Conservation (phyloP, 1,140 invertebrate genomes). For the Melanaphis sacchari region DNA sequence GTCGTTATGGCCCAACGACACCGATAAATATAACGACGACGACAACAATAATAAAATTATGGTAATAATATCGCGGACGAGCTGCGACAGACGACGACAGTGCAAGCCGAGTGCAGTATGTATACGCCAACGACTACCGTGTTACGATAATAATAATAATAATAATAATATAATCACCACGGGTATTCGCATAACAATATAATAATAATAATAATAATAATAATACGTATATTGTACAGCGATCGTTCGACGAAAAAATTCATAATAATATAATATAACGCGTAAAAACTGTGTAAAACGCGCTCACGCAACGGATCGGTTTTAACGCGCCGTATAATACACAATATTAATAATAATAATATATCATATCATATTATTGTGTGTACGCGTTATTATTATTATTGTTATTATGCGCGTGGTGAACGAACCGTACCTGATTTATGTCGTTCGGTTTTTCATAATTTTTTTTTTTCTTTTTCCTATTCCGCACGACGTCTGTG, state of each 20-base stretch:
- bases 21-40: neutral
- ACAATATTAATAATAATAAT: neutral
- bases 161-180: neutral
- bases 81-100: too few relatives aligned
- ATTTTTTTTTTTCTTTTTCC: neutral
- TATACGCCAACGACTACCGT: neutral
- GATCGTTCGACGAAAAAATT: neutral
- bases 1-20: neutral
- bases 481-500: neutral
- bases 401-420: neutral
- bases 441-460: neutral
- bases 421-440: conserved; percentile 53
- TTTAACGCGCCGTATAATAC: neutral
- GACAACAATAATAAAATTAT: neutral
- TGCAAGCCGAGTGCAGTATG: neutral
- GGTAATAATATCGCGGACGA: neutral
- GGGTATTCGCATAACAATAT: neutral
- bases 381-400: neutral
- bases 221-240: neutral
- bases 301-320: neutral
- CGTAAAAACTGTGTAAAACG: neutral
- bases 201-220: neutral
- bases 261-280: neutral
- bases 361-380: neutral
- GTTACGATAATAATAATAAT: neutral